Evolutionary conservation across 2,888 invertebrate species (phyloP), one percentile per base, ranked within the genome.

Genomic region (Habroteleia sp.): DNA sequence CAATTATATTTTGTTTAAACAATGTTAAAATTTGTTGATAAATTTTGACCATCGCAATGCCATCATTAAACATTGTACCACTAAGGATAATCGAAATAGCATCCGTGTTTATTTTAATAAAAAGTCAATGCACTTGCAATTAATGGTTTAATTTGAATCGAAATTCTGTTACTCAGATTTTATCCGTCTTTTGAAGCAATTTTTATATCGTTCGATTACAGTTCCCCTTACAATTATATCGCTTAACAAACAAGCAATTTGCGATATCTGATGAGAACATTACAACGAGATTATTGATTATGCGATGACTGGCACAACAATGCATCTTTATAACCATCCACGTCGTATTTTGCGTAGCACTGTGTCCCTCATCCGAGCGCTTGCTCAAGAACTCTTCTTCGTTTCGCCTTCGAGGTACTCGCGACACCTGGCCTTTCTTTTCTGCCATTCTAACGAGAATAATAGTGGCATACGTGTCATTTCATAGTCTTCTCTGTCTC

Each of bases 391-490:
- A 23, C 48, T 27, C 58, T 44, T 52, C 50, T 42, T 63, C 42
- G 35, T 33, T 46, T 63, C 72, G 42, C 17, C 72, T 72, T 65
- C 39, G 37, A 46, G 63, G 17, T 48, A 63, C 72, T 65, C 46
- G 37, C 65, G 60, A 60, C 74, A 66, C 66, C 74, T 66, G 66
- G 66, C 54, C 74, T 66, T 74, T 65, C 58, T 72, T 74, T 74
- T 54, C 41, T 33, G 48, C 56, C 56, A 54, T 74, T 60, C 56
- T 66, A 54, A 66, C 50, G 23, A 54, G 62, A 62, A 74, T 62
- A 68, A 74, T 74, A 63, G 62, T 50, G 60, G 68, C 74, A 68
- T 74, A 74, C 74, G 74, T 68, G 74, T 74, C 68, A 68, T 74
- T 74, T 74, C 62, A 74, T 68, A 62, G 74, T 68, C 74, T 68